Percentiles rank a stretch among this genome's conserved stretches.
Evolutionary conservation across 2,113 vertebrate species (phyloP).

Genomic region (Trichomycterus rosablanca): DNA sequence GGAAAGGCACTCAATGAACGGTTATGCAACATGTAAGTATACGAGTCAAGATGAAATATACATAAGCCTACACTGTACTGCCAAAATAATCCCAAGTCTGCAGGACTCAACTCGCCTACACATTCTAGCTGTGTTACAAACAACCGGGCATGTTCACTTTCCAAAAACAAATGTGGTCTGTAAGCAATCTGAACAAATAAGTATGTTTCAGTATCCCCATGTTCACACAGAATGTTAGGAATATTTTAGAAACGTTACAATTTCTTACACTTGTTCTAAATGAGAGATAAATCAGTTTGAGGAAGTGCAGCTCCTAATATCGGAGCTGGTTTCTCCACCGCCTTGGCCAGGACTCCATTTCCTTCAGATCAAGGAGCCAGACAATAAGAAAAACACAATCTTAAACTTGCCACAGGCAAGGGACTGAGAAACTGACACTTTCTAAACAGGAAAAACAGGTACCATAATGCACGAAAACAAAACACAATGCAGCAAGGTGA

Average conservation of each 20-base stretch:
- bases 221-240: too few species aligned
- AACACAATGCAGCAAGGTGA: not conserved
- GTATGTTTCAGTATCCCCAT: too few species aligned
- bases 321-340: slow-evolving; percentile 38
- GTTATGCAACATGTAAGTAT: not conserved
- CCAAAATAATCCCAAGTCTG: not conserved
- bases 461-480: not conserved
- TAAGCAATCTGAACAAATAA: too few species aligned
- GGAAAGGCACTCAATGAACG: slow-evolving; percentile 2
- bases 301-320: too few species aligned
- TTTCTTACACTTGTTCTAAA: too few species aligned
- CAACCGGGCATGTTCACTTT: not conserved
- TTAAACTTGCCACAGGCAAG: slow-evolving; percentile 10
- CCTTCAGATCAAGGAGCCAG: slow-evolving; percentile 25
- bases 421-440: slow-evolving; percentile 2
- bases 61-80: not conserved
- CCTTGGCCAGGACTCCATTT: slow-evolving; percentile 50
- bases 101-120: not conserved
- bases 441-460: not conserved
- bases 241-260: too few species aligned
- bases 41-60: slow-evolving; percentile 7
- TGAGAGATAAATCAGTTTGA: too few species aligned
- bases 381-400: slow-evolving; percentile 23
- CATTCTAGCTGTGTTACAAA: not conserved
- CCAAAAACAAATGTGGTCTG: not conserved